phyloP scores from a whole-genome alignment of 2,113 vertebrate genomes.

The Ailurus styani region DNA sequence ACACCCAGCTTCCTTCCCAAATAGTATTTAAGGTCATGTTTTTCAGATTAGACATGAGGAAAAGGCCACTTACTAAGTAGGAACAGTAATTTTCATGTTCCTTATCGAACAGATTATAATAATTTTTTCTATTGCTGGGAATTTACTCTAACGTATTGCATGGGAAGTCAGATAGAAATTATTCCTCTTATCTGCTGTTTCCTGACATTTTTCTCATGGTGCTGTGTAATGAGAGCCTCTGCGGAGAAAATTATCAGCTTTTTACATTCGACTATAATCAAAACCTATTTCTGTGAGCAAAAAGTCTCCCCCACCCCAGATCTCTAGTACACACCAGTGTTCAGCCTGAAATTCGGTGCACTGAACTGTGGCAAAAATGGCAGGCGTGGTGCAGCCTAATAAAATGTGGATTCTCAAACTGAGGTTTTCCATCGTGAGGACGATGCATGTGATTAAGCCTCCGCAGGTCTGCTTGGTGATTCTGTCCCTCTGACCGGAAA shows the following conservation, averaged over 20 bases:
- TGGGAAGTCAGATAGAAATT: not conserved
- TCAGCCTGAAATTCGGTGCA: constrained; percentile 14
- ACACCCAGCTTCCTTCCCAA: not conserved
- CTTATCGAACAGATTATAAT: constrained; percentile 1
- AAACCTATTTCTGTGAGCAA: constrained; percentile 64
- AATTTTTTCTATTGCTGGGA: not conserved
- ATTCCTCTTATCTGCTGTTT: not conserved
- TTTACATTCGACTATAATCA: constrained; percentile 43
- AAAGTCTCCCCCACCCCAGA: constrained; percentile 48
- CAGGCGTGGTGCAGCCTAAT: not conserved
- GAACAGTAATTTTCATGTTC: not conserved
- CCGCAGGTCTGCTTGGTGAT: not conserved
- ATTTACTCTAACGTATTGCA: not conserved
- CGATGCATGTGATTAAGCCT: not conserved
- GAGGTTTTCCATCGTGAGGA: not conserved
- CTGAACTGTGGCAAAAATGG: constrained; percentile 21
- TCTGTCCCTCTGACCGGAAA: not conserved
- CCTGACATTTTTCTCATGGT: not conserved
- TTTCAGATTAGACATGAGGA: not conserved
- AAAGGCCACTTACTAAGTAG: not conserved
- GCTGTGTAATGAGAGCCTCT: not conserved
- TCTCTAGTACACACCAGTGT: not conserved
- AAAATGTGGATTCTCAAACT: not conserved
- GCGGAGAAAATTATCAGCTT: constrained; percentile 27
- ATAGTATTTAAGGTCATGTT: not conserved